Base-by-base conservation (phyloP, 2,797 vertebrate genomes). In the Pseudotriccus pelzelni region DNA sequence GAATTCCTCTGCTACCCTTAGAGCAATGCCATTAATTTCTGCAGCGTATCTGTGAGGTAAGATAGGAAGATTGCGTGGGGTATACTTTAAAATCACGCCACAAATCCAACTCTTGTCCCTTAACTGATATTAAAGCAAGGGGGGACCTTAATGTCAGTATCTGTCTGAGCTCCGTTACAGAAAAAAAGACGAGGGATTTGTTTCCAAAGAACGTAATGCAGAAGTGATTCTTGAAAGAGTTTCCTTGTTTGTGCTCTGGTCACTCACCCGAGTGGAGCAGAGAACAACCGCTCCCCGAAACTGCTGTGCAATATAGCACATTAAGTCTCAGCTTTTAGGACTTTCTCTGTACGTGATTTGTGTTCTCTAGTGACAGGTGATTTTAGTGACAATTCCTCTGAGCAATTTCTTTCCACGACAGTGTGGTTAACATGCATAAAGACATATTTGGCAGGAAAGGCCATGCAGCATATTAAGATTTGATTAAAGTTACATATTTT, bases 381-480 rank as follows among this genome's bases (percentile, higher is more conserved):
- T 84, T 41, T 58, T 59, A 69, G 55, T 56, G 53, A 82, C 47
- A 90, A 93, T 96, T 97, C 93, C 93, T 96, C 93, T 96, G 95
- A 97, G 95, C 94, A 96, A 96, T 95, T 96, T 91, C 52, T 87
- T 93, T 93, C 91, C 85, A 87, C 3, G 3, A 95, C 75, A 89
- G 74, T 15, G 78, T 81, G 87, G 87, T 85, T 83, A 94, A 91
- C 97, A 98, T 98, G 98, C 98, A 98, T 74, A 95, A 90, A 96
- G 91, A 93, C 11, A 6, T 73, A 90, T 78, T 39, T 84, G 95
- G 87, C 90, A 94, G 94, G 84, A 96, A 97, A 97, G 95, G 94
- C 94, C 97, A 98, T 97, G 97, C 97, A 98, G 94, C 89, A 70
- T 87, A 90, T 53, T 34, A 60, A 80, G 30, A 56, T 52, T 22